phyloP scores from a whole-genome alignment of 2,888 invertebrate genomes.

The Flabesymbios commensalis region DNA sequence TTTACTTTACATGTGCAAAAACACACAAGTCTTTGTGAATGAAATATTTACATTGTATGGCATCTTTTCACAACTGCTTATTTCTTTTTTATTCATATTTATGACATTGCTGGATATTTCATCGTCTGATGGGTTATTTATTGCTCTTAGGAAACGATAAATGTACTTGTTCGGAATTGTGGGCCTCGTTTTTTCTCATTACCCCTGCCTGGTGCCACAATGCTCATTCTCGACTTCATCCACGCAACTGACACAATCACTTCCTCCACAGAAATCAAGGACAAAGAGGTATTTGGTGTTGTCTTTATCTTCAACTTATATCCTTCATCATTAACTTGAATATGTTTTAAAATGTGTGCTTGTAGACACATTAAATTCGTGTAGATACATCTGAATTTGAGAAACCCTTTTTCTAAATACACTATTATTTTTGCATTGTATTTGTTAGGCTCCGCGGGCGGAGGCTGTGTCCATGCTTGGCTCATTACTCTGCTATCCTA shows the following conservation, averaged over 20 bases:
- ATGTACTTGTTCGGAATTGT: constrained; percentile 76
- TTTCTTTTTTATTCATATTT: too few species aligned
- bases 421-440: too few species aligned
- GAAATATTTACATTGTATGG: too few species aligned
- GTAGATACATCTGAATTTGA: too few species aligned
- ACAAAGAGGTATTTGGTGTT: constrained; percentile 44
- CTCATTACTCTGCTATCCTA: constrained; percentile 81
- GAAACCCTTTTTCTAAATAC: too few species aligned
- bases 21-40: too few species aligned
- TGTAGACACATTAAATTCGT: too few species aligned
- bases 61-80: too few species aligned
- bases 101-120: too few species aligned
- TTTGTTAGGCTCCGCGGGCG: constrained; percentile 75
- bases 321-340: not conserved
- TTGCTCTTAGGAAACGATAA: constrained; percentile 79
- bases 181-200: constrained; percentile 85
- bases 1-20: too few species aligned
- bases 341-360: not conserved
- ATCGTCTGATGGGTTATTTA: too few species aligned
- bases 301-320: not conserved
- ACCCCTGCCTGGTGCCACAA: constrained; percentile 84
- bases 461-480: constrained; percentile 90
- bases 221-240: constrained; percentile 85
- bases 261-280: constrained; percentile 72
- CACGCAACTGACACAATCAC: constrained; percentile 87